Evolutionary conservation across 2,888 invertebrate genomes (phyloP).

Genomic region (Mayetiola destructor): DNA sequence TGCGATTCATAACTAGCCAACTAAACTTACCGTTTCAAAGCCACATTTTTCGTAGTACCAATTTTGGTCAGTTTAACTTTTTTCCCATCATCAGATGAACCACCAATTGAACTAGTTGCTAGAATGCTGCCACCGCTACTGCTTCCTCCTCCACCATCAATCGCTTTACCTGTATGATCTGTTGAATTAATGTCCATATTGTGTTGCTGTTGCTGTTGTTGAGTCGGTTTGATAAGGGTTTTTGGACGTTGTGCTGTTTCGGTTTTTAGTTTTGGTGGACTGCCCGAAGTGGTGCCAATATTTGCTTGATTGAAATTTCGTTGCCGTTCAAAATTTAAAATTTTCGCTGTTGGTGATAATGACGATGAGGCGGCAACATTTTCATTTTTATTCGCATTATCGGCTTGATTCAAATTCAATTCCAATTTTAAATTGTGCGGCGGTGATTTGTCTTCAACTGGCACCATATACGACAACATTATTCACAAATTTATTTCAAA

Average conservation of each 20-base stretch:
- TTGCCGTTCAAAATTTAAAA: slow-evolving; percentile 14
- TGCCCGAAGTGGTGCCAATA: not conserved
- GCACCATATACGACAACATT: slow-evolving; percentile 70
- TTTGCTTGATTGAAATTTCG: not conserved
- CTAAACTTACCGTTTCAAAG: slow-evolving; percentile 30
- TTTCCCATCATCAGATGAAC: slow-evolving; percentile 15
- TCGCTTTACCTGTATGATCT: not conserved
- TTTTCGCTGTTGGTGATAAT: slow-evolving; percentile 5
- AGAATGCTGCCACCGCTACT: not conserved
- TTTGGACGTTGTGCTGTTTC: slow-evolving; percentile 1
- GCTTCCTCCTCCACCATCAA: not conserved
- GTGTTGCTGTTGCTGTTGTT: not conserved
- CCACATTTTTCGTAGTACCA: slow-evolving; percentile 30
- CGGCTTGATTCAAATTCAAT: slow-evolving; percentile 14
- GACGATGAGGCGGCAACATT: not conserved
- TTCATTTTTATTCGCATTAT: not conserved
- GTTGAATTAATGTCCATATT: not conserved
- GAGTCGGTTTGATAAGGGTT: not conserved
- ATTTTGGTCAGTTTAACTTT: slow-evolving; percentile 29
- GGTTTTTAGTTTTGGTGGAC: not conserved
- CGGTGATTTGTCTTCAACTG: slow-evolving; percentile 62
- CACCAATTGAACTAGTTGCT: not conserved
- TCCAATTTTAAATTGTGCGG: slow-evolving; percentile 24
- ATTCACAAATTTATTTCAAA: slow-evolving; percentile 16
- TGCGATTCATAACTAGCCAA: not conserved